A percentile compares a stretch with the other conserved stretches of the same genome.
Evolutionary conservation across 1,140 invertebrate genomes (phyloP).

Genomic region (Gryllus bimaculatus): DNA sequence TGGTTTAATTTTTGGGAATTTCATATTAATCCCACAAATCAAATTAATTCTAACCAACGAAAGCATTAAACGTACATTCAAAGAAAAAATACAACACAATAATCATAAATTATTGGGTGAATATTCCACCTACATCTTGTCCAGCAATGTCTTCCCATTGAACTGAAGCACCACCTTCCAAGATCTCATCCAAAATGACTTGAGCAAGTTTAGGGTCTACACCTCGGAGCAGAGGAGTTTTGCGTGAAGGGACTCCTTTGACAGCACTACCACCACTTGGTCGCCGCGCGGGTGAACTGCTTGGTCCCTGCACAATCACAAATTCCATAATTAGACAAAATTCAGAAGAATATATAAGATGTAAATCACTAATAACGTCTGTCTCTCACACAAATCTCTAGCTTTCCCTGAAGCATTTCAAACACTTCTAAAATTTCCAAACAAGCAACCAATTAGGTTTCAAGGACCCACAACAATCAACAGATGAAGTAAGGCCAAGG

Average conservation of each 20-base stretch:
- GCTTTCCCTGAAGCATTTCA: no score
- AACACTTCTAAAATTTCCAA: no score
- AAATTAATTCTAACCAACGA: no score
- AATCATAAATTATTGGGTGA: not conserved
- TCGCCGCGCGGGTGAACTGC: constrained; percentile 52
- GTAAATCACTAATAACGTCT: no score
- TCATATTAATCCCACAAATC: no score
- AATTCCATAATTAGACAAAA: not conserved
- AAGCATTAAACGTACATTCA: not conserved
- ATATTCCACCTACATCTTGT: constrained; percentile 49
- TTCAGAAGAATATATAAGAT: no score
- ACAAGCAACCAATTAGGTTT: no score
- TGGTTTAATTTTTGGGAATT: no score
- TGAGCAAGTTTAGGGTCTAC: constrained; percentile 86
- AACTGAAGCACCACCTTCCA: constrained; percentile 68
- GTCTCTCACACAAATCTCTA: no score
- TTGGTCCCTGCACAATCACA: constrained; percentile 28
- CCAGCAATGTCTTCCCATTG: constrained; percentile 92
- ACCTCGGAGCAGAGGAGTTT: constrained; percentile 49
- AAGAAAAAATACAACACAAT: not conserved
- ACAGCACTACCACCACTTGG: constrained; percentile 27
- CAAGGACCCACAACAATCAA: no score
- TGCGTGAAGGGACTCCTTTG: constrained; percentile 32
- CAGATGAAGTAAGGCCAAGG: no score
- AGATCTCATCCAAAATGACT: constrained; percentile 63